These are phyloP conservation scores for Epinephelus fuscoguttatus DNA, from an alignment of 2,113 vertebrate genomes.

Conservation along the genomic window DNA sequence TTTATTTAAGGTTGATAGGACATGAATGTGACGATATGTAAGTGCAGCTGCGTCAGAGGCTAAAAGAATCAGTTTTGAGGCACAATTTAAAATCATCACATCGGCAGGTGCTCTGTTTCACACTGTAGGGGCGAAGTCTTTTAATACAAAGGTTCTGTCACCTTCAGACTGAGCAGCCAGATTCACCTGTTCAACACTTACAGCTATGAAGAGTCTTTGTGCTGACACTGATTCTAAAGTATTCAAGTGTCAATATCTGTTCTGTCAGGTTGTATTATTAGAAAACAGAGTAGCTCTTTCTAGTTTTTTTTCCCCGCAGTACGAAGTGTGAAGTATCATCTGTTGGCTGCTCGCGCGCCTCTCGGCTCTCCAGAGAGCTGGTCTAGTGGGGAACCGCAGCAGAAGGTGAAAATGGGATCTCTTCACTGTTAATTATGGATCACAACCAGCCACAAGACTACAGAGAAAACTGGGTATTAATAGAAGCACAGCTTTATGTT, in stretches of 20 bases:
- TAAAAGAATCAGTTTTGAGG: neutral
- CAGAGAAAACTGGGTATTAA: conserved; percentile 67
- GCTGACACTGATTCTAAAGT: neutral
- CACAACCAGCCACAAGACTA: conserved; percentile 70
- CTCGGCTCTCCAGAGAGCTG: conserved; percentile 47
- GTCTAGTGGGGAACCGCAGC: conserved; percentile 46
- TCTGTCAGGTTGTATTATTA: neutral
- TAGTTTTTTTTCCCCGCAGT: neutral
- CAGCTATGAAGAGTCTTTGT: neutral
- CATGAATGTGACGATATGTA: neutral
- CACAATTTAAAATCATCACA: neutral
- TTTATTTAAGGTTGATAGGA: too few species aligned
- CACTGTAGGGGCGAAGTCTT: neutral
- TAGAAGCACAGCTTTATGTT: conserved; percentile 76
- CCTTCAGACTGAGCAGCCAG: neutral
- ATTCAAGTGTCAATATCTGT: neutral
- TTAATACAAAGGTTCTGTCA: neutral
- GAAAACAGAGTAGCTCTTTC: neutral
- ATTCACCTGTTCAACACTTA: conserved; percentile 13
- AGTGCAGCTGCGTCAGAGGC: neutral
- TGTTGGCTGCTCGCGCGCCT: conserved; percentile 15
- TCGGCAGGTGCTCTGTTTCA: neutral
- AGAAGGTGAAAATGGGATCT: conserved; percentile 75
- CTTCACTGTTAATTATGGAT: conserved; percentile 81
- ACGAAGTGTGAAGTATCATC: conserved; percentile 9